Conservation (phyloP, 2,113 vertebrate species). For the Tursiops truncatus region DNA sequence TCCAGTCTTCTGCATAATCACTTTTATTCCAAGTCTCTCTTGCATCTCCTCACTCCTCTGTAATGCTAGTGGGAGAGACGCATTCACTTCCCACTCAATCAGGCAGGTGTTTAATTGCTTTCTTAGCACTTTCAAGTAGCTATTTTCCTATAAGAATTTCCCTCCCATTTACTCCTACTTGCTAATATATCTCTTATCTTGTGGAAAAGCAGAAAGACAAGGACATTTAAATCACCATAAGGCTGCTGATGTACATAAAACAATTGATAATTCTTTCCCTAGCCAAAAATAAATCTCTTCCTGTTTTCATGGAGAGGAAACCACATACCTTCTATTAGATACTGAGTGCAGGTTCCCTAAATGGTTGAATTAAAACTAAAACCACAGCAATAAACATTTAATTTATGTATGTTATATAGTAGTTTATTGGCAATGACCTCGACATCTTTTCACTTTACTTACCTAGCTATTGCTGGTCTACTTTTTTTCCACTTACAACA, state of each 20-base stretch:
- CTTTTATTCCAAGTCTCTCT: neutral
- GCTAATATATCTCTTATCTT: neutral
- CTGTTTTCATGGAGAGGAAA: neutral
- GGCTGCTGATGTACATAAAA: neutral
- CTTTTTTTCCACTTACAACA: neutral
- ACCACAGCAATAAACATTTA: neutral
- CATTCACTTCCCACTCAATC: constrained; percentile 36
- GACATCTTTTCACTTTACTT: neutral
- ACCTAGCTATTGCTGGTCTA: neutral
- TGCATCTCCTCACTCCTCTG: neutral
- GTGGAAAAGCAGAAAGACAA: neutral
- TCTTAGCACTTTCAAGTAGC: neutral
- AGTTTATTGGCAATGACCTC: neutral
- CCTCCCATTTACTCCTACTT: constrained; percentile 3
- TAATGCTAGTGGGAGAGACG: neutral
- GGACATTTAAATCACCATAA: constrained; percentile 21
- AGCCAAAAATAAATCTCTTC: constrained; percentile 29
- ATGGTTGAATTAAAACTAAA: neutral
- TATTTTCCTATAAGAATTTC: constrained; percentile 22
- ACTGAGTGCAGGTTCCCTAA: neutral
- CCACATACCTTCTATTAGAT: neutral
- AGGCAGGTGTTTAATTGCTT: constrained; percentile 54
- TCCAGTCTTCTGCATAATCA: neutral
- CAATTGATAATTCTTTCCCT: neutral
- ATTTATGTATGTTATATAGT: neutral